These are phyloP conservation scores for Holacanthella duospinosa DNA, from an alignment of 2,888 invertebrate species.

Conservation along the genomic window DNA sequence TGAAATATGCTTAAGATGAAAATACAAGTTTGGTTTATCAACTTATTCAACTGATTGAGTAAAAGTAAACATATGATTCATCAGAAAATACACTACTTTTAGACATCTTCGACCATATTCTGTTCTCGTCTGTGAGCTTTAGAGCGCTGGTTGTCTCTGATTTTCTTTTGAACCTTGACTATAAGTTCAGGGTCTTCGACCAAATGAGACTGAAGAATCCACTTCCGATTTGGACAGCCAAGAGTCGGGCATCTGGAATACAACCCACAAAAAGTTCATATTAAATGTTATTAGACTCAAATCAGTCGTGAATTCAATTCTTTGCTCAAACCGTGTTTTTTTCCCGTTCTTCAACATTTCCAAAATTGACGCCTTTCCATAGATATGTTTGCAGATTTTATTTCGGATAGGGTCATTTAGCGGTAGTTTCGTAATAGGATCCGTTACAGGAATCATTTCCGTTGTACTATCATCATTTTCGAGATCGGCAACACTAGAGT, in stretches of 20 bases:
- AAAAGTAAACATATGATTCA: background rate
- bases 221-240: slow-evolving; percentile 16
- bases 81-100: background rate
- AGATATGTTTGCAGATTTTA: slow-evolving; percentile 25
- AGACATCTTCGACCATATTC: background rate
- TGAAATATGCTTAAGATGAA: no score
- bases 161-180: slow-evolving; percentile 8
- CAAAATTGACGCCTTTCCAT: slow-evolving; percentile 20
- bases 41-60: no score
- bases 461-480: slow-evolving; percentile 3
- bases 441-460: slow-evolving; percentile 8
- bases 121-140: background rate
- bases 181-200: slow-evolving; percentile 11
- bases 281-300: background rate
- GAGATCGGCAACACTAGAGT: background rate
- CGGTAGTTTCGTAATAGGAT: slow-evolving; percentile 16
- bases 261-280: background rate
- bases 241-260: slow-evolving; percentile 19
- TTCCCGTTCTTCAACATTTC: slow-evolving; percentile 12
- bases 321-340: slow-evolving; percentile 9
- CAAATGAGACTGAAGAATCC: slow-evolving; percentile 12
- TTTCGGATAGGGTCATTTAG: slow-evolving; percentile 21
- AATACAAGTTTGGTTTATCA: no score
- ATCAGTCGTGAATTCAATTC: background rate
- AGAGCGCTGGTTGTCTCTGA: background rate